These are phyloP conservation scores for Aphaenogaster rudis DNA, from an alignment of 1,140 invertebrate species.

Conservation along the genomic window DNA sequence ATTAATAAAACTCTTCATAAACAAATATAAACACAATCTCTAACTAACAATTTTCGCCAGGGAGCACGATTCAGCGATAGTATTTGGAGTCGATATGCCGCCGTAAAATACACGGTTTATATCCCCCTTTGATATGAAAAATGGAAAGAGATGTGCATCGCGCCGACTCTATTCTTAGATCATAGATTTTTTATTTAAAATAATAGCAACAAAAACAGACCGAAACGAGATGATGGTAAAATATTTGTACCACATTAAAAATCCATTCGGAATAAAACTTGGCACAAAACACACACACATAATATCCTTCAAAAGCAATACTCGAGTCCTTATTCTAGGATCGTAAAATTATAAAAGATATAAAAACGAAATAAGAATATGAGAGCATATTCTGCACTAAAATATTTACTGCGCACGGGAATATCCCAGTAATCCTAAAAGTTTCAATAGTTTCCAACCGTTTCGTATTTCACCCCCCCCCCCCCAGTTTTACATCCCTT, in stretches of 20 bases:
- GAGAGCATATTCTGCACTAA: background rate
- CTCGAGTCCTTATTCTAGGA: background rate
- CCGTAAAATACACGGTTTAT: conserved; percentile 35
- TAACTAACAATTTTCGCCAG: too few species aligned
- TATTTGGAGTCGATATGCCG: conserved; percentile 23
- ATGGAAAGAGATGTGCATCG: background rate
- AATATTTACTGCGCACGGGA: background rate
- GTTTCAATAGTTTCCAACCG: background rate
- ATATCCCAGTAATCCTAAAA: background rate
- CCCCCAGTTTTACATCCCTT: background rate
- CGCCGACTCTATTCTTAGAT: conserved; percentile 4
- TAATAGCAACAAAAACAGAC: background rate
- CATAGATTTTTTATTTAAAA: conserved; percentile 6
- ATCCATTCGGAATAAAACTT: background rate
- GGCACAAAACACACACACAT: background rate
- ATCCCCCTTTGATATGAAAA: conserved; percentile 35
- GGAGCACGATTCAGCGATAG: conserved; percentile 47
- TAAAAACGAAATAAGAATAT: background rate
- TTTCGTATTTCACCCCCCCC: background rate
- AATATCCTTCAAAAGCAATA: background rate
- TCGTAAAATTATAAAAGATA: background rate
- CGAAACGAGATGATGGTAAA: background rate
- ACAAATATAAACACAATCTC: too few species aligned
- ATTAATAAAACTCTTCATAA: too few species aligned
- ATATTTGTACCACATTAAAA: background rate